These are phyloP conservation scores for Apamea crenata DNA, from an alignment of 2,888 invertebrate genomes.

Conservation along the genomic window DNA sequence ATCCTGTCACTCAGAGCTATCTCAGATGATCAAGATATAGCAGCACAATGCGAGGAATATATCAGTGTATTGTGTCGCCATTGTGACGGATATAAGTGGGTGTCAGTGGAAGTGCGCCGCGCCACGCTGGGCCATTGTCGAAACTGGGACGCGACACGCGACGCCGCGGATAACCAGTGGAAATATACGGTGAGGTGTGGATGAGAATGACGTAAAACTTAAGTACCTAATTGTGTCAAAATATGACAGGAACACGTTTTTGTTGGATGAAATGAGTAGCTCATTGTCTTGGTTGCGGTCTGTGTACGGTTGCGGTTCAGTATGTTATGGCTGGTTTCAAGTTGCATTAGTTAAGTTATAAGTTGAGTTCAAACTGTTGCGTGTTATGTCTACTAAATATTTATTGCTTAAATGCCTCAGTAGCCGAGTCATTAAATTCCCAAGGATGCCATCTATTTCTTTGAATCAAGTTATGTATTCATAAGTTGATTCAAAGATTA, in stretches of 20 bases:
- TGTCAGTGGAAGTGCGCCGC: conserved; percentile 31
- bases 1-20: conserved; percentile 41
- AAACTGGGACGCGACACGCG: neutral
- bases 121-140: conserved; percentile 39
- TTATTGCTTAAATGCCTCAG: neutral
- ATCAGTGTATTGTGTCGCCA: conserved; percentile 59
- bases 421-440: neutral
- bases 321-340: neutral
- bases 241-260: neutral
- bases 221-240: neutral
- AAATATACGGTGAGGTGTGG: neutral
- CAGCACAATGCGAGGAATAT: conserved; percentile 52
- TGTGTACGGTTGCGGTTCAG: neutral
- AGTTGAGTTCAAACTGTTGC: neutral
- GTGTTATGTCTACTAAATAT: neutral
- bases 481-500: too few species aligned
- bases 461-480: too few species aligned
- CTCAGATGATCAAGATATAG: conserved; percentile 56
- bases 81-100: conserved; percentile 59
- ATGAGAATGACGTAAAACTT: neutral
- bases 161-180: neutral
- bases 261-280: neutral
- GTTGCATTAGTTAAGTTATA: neutral
- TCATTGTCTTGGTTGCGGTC: neutral
- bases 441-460: too few species aligned